Evolutionary conservation across 53 echinoderm and acorn worm species (phyloP), one percentile per base, ranked within the genome.

Genomic region (Astropecten irregularis): DNA sequence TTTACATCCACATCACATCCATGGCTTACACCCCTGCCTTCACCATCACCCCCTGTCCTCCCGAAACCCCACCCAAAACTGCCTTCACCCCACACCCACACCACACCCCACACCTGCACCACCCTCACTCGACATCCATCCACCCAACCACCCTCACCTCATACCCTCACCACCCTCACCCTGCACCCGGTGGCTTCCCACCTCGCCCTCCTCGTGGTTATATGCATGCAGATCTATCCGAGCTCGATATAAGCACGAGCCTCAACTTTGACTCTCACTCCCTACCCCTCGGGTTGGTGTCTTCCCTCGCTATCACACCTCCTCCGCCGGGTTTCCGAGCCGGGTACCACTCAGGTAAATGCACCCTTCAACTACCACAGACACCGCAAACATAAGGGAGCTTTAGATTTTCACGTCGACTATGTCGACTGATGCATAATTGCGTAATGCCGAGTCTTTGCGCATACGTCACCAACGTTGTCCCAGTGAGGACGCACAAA

Each of bases 181-280:
- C 42, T 21, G 14, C 66, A 40, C 21, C 2, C 31, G 33, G 42
- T 42, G 42, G 6, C 11, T 11, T 35, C 9, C 36, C 68, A 68
- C 46, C 25, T 46, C 4, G 36, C n/a, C 65, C 39, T 9, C 38
- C 6, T 56, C 55, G 14, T 35, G 1, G 57, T n/a, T n/a, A 46
- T 47, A 60, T 62, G 48, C 79, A 79, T 79, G 79, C 79, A 79
- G 79, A 79, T 79, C 47, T 79, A n/a, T 79, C 79, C 49, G 79
- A 79, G 79, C 56, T 60, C 46, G 79, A 79, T 59, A 61, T 79
- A 79, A 79, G 79, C 79, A 79, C 79, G 9, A 79, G 90, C 51
- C 90, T 93, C 82, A 88, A 84, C 88, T 90, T 90, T 84, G 93
- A 93, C 68, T 90, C 93, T 62, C 61, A 79, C 69, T 93, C 93